Conservation (phyloP, 2,113 vertebrate genomes). For the Pseudorhombus dupliciocellatus region DNA sequence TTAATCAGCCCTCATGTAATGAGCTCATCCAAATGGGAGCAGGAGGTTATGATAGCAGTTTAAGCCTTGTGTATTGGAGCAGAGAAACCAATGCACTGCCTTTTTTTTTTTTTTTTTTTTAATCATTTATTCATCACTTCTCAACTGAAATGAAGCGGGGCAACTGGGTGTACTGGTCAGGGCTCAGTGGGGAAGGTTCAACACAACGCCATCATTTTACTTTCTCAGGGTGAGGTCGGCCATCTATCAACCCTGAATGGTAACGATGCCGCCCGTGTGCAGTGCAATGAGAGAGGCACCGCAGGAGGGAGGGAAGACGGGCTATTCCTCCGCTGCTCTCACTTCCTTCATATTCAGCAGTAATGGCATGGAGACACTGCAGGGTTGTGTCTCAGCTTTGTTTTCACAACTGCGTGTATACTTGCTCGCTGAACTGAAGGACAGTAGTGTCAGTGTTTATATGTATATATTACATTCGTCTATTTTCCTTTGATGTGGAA, state of each 20-base stretch:
- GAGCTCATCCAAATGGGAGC: conserved; percentile 47
- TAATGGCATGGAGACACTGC: conserved; percentile 28
- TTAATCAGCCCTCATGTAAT: conserved; percentile 52
- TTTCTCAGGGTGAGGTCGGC: conserved; percentile 40
- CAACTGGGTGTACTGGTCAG: conserved; percentile 22
- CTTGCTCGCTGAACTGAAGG: no score
- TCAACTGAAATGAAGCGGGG: conserved; percentile 34
- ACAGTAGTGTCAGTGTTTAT: no score
- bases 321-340: conserved; percentile 10
- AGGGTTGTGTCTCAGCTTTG: not conserved
- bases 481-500: no score
- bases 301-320: conserved; percentile 30
- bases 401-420: not conserved
- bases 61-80: conserved; percentile 34
- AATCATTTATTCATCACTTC: conserved; percentile 1
- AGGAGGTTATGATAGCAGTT: conserved; percentile 45
- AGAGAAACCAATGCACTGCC: conserved; percentile 16
- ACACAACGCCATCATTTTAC: conserved; percentile 21
- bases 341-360: conserved; percentile 22
- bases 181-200: conserved; percentile 31
- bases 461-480: no score
- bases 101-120: no score
- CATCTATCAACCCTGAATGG: conserved; percentile 47
- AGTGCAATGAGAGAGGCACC: conserved; percentile 45
- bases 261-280: conserved; percentile 31